These are phyloP conservation scores for Heliconius eleuchia DNA, from an alignment of 1,140 invertebrate species.

Conservation along the genomic window DNA sequence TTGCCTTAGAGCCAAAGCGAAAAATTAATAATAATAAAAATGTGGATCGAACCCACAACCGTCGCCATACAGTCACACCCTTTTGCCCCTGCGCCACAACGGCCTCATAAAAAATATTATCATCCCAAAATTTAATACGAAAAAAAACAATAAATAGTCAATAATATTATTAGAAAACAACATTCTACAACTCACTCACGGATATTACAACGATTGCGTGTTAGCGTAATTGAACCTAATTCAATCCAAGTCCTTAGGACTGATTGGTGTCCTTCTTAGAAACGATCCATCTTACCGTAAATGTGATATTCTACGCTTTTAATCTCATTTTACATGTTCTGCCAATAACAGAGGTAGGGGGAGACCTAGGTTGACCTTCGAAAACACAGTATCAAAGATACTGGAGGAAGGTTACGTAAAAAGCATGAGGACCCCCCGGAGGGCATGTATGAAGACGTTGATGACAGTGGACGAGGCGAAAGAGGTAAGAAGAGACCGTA, in stretches of 20 bases:
- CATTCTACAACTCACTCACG: slow-evolving; percentile 32
- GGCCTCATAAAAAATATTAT: too few species aligned
- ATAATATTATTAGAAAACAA: slow-evolving; percentile 13
- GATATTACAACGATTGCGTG: slow-evolving; percentile 48
- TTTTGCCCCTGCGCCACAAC: neutral
- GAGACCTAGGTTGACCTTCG: too few species aligned
- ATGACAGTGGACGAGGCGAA: too few species aligned
- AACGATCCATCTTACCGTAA: slow-evolving; percentile 3
- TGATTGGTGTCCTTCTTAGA: slow-evolving; percentile 24
- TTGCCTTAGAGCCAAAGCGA: neutral
- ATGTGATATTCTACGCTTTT: neutral
- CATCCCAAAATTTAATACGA: neutral
- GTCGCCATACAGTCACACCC: neutral
- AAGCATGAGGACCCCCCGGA: too few species aligned
- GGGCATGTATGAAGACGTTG: too few species aligned
- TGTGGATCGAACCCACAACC: neutral
- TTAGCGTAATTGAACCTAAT: slow-evolving; percentile 49
- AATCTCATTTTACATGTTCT: neutral
- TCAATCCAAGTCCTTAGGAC: slow-evolving; percentile 38
- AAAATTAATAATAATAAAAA: neutral
- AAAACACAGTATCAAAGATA: too few species aligned
- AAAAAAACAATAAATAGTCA: neutral
- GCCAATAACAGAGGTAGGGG: neutral
- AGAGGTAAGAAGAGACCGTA: too few species aligned
- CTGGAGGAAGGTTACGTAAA: too few species aligned